Evolutionary conservation across 1,140 invertebrate species (phyloP).

Genomic region (Laupala kohalensis): DNA sequence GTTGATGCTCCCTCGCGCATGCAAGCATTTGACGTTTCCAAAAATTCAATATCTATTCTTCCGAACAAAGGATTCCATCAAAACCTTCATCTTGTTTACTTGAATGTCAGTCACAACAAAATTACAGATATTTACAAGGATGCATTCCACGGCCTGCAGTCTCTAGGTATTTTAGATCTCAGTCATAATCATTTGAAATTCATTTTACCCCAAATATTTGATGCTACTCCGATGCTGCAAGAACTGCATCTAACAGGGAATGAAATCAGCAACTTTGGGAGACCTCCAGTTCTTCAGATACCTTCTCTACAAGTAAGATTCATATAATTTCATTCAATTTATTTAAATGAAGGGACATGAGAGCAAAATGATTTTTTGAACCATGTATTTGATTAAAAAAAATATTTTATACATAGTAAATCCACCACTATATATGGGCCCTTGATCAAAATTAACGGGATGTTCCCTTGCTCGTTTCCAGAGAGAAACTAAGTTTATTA

Average conservation of each 20-base stretch:
- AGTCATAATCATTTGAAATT: constrained; percentile 5
- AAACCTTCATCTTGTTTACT: not conserved
- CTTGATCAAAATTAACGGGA: too few species aligned
- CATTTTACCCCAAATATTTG: not conserved
- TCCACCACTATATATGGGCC: too few species aligned
- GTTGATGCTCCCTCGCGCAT: not conserved
- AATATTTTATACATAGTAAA: not conserved
- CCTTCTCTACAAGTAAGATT: not conserved
- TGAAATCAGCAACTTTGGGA: not conserved
- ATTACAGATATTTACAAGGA: not conserved
- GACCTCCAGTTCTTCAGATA: not conserved
- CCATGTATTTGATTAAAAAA: not conserved
- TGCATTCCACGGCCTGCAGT: not conserved
- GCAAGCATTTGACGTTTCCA: not conserved
- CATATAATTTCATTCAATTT: not conserved
- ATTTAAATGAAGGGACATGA: not conserved
- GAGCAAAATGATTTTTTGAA: not conserved
- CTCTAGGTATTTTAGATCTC: constrained; percentile 6
- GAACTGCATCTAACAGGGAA: constrained; percentile 4
- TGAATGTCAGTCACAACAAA: constrained; percentile 1
- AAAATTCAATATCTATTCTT: constrained; percentile 2
- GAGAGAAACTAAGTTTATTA: too few species aligned
- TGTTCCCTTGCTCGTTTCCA: too few species aligned
- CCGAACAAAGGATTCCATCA: not conserved
- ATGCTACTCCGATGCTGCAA: not conserved